These are phyloP conservation scores for Zeuzera pyrina DNA, from an alignment of 2,888 invertebrate species.

Conservation along the genomic window DNA sequence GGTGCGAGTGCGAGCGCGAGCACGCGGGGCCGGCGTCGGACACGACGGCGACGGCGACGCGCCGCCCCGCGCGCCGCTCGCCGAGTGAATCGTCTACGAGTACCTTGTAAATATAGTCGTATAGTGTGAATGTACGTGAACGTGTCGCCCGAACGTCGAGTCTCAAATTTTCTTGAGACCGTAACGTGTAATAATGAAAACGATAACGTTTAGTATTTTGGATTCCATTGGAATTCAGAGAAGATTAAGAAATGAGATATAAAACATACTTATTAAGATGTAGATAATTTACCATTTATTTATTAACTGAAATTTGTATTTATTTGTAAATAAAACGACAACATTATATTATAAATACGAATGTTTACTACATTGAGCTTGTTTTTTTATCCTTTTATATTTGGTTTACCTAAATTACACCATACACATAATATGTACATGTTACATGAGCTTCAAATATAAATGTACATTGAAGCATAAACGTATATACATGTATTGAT, in stretches of 20 bases:
- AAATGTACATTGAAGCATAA: too few relatives aligned
- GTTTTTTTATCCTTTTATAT: too few relatives aligned
- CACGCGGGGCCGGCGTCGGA: constrained; percentile 49
- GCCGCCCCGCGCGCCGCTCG: constrained; percentile 43
- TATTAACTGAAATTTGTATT: constrained; percentile 75
- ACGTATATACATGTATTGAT: too few relatives aligned
- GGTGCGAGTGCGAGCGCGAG: constrained; percentile 27
- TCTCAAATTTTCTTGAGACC: constrained; percentile 72
- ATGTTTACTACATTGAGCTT: constrained; percentile 69
- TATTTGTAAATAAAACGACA: constrained; percentile 73
- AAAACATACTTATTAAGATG: constrained; percentile 72
- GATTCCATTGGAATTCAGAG: constrained; percentile 62
- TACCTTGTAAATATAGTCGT: constrained; percentile 71
- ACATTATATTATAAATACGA: constrained; percentile 73
- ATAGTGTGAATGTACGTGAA: constrained; percentile 73
- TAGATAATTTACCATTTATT: constrained; percentile 74
- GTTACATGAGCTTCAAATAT: too few relatives aligned
- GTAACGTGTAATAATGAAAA: constrained; percentile 70
- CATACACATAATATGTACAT: too few relatives aligned
- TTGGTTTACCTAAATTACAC: too few relatives aligned
- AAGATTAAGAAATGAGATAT: constrained; percentile 73
- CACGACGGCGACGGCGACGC: constrained; percentile 30
- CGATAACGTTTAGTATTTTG: constrained; percentile 71
- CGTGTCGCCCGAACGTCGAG: constrained; percentile 71
- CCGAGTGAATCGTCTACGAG: constrained; percentile 60